Evolutionary conservation across 2,888 invertebrate species (phyloP).

Genomic region (Chrysomela aeneicollis): DNA sequence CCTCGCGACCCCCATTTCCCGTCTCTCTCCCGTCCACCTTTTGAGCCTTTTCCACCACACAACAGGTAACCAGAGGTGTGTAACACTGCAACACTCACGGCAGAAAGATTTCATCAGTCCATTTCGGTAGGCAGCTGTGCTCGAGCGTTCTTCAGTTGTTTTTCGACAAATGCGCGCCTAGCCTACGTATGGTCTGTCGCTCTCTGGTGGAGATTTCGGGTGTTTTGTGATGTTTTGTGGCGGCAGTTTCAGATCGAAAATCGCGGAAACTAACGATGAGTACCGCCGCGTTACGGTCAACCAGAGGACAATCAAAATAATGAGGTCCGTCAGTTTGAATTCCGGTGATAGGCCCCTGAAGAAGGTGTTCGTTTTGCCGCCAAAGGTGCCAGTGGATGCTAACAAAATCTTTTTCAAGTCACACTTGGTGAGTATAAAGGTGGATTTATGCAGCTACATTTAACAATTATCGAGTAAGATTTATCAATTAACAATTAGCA

Average conservation of each 20-base stretch:
- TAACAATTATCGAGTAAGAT: too few species aligned
- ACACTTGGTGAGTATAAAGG: slow-evolving; percentile 35
- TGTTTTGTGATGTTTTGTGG: slow-evolving; percentile 54
- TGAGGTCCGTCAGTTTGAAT: slow-evolving; percentile 50
- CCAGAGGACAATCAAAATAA: slow-evolving; percentile 53
- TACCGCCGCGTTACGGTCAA: slow-evolving; percentile 54
- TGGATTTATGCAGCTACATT: too few species aligned
- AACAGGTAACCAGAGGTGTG: slow-evolving; percentile 36
- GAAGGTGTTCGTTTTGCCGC: slow-evolving; percentile 51
- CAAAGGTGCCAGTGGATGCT: slow-evolving; percentile 47
- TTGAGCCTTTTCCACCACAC: slow-evolving; percentile 19
- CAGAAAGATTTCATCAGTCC: slow-evolving; percentile 34
- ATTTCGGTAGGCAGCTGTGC: slow-evolving; percentile 33
- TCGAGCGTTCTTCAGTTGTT: slow-evolving; percentile 21
- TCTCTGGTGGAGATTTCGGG: background rate
- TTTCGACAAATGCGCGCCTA: slow-evolving; percentile 29
- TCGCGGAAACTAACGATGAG: slow-evolving; percentile 54
- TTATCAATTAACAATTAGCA: too few species aligned
- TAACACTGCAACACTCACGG: slow-evolving; percentile 21
- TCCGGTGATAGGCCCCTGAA: slow-evolving; percentile 42
- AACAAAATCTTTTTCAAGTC: slow-evolving; percentile 35
- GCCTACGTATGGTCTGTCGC: slow-evolving; percentile 8
- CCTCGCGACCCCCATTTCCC: slow-evolving; percentile 1
- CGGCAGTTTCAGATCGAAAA: slow-evolving; percentile 57
- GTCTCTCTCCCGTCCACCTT: slow-evolving; percentile 17